These are phyloP conservation scores for Atlantisia rogersi DNA, from an alignment of 2,113 vertebrate species.

Conservation along the genomic window DNA sequence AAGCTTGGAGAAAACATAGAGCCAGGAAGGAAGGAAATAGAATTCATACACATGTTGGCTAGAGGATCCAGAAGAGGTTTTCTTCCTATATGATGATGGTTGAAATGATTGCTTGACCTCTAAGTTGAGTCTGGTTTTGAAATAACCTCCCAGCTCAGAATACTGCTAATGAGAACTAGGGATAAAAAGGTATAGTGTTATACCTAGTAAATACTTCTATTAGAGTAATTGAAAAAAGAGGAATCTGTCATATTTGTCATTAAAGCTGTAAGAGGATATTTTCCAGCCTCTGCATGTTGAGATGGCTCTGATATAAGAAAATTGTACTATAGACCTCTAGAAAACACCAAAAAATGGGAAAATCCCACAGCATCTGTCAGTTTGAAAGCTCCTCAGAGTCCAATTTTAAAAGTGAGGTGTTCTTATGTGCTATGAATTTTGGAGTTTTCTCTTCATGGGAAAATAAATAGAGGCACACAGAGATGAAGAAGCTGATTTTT, in stretches of 20 bases:
- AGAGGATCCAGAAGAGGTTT: not conserved
- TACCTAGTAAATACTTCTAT: not conserved
- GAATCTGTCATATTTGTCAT: not conserved
- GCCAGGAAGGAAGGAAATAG: not conserved
- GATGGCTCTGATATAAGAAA: not conserved
- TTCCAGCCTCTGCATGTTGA: not conserved
- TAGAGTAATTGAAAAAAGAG: not conserved
- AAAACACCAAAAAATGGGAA: not conserved
- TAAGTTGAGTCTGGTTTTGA: not conserved
- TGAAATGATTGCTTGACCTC: not conserved
- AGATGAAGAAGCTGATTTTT: not conserved
- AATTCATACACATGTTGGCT: not conserved
- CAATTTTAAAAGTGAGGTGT: not conserved
- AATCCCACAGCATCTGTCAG: not conserved
- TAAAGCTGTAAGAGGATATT: not conserved
- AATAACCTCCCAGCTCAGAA: not conserved
- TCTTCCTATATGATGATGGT: not conserved
- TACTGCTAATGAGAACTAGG: not conserved
- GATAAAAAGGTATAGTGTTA: not conserved
- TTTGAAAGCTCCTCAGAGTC: not conserved
- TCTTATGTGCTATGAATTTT: not conserved
- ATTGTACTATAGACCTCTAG: not conserved
- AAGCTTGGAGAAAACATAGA: not conserved
- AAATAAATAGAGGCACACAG: not conserved
- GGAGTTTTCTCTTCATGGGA: not conserved